Percentiles rank a stretch among this genome's conserved stretches.
Conservation (phyloP, 2,888 invertebrate genomes). For the Pachycephus smyrnensis region DNA sequence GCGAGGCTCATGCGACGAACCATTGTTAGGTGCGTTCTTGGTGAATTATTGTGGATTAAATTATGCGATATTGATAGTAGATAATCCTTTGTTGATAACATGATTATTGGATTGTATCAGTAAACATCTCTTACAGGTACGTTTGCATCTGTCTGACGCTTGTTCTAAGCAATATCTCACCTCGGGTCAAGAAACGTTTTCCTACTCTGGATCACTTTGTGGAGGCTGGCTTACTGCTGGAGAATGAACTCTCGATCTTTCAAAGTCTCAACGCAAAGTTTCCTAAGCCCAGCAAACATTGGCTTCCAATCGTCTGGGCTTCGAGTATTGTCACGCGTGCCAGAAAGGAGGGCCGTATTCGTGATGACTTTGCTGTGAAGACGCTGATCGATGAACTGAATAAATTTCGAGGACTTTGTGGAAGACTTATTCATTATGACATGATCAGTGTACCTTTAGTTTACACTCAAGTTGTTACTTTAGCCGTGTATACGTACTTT, state of each 20-base stretch:
- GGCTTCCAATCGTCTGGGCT: constrained; percentile 93
- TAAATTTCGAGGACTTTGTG: constrained; percentile 82
- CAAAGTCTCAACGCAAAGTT: constrained; percentile 83
- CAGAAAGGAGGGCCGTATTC: constrained; percentile 88
- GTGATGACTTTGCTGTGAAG: constrained; percentile 93
- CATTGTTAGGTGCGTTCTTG: constrained; percentile 79
- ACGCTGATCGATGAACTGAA: constrained; percentile 79
- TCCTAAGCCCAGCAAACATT: constrained; percentile 88
- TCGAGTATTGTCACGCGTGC: constrained; percentile 90
- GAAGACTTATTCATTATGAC: constrained; percentile 81
- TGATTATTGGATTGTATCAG: neutral
- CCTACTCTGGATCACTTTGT: constrained; percentile 86
- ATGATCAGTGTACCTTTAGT: constrained; percentile 85
- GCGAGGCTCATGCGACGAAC: constrained; percentile 86
- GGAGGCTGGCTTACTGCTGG: constrained; percentile 84
- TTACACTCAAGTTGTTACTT: constrained; percentile 89
- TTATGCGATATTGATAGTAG: neutral
- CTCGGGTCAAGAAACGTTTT: constrained; percentile 89
- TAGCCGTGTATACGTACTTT: constrained; percentile 90
- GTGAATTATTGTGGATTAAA: neutral
- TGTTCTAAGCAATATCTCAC: constrained; percentile 88
- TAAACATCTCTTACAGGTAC: constrained; percentile 55
- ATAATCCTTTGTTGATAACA: neutral
- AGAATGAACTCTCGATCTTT: constrained; percentile 85
- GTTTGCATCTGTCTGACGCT: constrained; percentile 87